These are phyloP conservation scores for Himantopus leucocephalus DNA, from an alignment of 2,113 vertebrate genomes.

Conservation along the genomic window DNA sequence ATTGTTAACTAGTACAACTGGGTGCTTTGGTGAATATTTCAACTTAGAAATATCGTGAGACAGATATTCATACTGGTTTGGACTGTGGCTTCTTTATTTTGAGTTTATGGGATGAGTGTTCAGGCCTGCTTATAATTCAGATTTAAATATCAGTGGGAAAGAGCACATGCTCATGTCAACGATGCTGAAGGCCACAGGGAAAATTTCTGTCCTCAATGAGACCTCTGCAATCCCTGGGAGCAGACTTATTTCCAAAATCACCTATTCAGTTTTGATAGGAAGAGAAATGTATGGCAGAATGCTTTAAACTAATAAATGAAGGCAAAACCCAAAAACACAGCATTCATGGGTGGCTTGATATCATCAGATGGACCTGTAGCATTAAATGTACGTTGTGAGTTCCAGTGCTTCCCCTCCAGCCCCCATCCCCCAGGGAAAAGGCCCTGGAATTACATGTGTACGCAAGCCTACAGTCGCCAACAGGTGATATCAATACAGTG, in stretches of 20 bases:
- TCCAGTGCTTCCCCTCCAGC: neutral
- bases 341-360: neutral
- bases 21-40: conserved; percentile 1
- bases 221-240: neutral
- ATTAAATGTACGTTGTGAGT: neutral
- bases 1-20: conserved; percentile 39
- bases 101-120: neutral
- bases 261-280: neutral
- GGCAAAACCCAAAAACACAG: neutral
- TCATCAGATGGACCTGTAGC: neutral
- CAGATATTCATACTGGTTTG: neutral
- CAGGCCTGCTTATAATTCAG: neutral
- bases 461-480: neutral
- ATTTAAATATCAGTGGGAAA: conserved; percentile 10
- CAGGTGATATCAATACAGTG: neutral
- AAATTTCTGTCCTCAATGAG: neutral
- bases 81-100: conserved; percentile 49
- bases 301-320: neutral
- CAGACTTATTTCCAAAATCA: neutral
- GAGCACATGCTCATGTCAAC: neutral
- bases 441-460: neutral
- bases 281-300: neutral
- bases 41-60: neutral
- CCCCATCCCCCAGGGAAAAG: neutral
- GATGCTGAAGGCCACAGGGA: neutral